Base-by-base conservation (phyloP, 2,113 vertebrate genomes). In the Macquaria australasica region DNA sequence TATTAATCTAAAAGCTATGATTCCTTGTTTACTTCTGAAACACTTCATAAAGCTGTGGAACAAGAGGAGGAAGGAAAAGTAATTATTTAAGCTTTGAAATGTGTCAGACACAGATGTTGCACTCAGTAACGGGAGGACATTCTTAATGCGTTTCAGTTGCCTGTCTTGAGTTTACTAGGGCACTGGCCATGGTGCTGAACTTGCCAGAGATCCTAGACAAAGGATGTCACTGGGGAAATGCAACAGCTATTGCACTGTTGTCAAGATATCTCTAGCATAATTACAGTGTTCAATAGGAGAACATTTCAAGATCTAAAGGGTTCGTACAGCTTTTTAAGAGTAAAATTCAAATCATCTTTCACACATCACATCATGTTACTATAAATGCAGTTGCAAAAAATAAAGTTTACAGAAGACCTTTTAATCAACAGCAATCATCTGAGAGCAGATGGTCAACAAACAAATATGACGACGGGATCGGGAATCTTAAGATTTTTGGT, bases 181-280 rank as follows among this genome's bases (percentile, higher is more conserved):
- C 25, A 8, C 84, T 74, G 76, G 55, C 69, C 51, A 0, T 59
- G 76, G 87, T 81, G 72, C 88, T 89, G 85, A 84, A 90, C 25
- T 79, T 28, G 31, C 23, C 62, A 67, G 56, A 8, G 12, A 64
- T 77, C 7, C 8, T 1, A 48, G 37, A 63, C 67, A 82, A 68
- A 77, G 41, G 11, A 37, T 8, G 63, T 23, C 63, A 37, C 43
- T 31, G 67, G 73, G 23, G 37, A 66, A 78, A 71, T n/a, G 7
- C n/a, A 80, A 55, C 73, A 79, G 41, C 80, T 55, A 48, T 14
- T 66, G 68, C 2, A 45, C 58, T 67, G 63, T 59, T 80, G 31
- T 68, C 60, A 53, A 45, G 45, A 56, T 60, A 51, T 75, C 37
- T 79, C 60, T 45, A 5, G n/a, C 25, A 48, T 37, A 68, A 76